Evolutionary conservation across 2,888 invertebrate genomes (phyloP).

Genomic region (Dendrolimus houi): DNA sequence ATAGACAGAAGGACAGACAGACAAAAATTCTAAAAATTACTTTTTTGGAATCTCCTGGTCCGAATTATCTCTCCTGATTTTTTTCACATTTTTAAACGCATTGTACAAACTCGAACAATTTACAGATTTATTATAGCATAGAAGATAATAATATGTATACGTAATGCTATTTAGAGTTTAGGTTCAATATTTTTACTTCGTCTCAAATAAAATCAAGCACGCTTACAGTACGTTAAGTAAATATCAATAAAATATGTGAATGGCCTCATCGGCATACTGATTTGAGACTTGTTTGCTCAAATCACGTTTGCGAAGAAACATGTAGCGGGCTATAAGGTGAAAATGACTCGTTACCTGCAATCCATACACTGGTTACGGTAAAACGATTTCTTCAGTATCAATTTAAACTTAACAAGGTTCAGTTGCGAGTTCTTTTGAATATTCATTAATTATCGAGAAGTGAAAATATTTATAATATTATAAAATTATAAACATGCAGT

Average conservation of each 20-base stretch:
- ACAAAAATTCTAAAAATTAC: no score
- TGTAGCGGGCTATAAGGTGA: slow-evolving; percentile 23
- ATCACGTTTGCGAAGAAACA: slow-evolving; percentile 40
- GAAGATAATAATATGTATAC: no score
- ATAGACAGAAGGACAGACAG: no score
- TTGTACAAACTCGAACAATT: no score
- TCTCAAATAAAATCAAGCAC: neutral
- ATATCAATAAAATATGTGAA: slow-evolving; percentile 15
- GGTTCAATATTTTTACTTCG: neutral
- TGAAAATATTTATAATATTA: no score
- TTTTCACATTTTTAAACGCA: no score
- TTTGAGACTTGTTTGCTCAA: slow-evolving; percentile 43
- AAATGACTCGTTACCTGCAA: slow-evolving; percentile 33
- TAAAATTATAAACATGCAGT: no score
- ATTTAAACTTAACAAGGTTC: neutral
- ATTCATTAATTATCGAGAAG: no score
- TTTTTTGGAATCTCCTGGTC: no score
- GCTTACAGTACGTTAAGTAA: neutral
- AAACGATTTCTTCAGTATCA: neutral
- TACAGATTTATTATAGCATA: no score
- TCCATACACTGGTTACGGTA: neutral
- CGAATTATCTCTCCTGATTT: no score
- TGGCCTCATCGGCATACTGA: slow-evolving; percentile 33
- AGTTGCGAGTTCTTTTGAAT: no score
- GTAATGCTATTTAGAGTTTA: neutral